Evolutionary conservation across 2,888 invertebrate genomes (phyloP), one percentile per base, ranked within the genome.

Genomic region (Imbricaverruca yamaguchii): DNA sequence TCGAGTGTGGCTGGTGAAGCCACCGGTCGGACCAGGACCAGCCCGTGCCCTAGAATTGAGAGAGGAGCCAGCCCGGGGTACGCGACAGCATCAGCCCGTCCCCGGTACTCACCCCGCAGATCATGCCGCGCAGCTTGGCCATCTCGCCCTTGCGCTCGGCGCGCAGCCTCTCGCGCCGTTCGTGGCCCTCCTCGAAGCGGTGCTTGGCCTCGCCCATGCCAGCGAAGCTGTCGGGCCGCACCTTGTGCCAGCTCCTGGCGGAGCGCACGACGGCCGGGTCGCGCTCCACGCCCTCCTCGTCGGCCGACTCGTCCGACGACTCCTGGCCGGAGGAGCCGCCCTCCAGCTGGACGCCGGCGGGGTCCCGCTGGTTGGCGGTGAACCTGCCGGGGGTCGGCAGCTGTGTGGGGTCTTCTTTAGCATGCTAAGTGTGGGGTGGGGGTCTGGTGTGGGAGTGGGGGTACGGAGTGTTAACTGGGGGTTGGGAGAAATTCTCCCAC

Each of bases 61-160:
- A 4, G 39, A 39, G 39, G 39, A 39, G 39, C 39, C 39, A 39
- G 39, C 1, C 39, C 39, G 39, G 39, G 39, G 39, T 4, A 39
- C 39, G 39, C 1, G 39, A 39, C 39, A 39, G 39, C 39, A 39
- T 39, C 39, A 39, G 39, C 39, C 4, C 4, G 1, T 4, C 39
- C 4, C 39, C 4, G 39, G 4, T 53, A 82, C 84, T 82, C 81
- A 85, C 86, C 74, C 85, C 85, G 81, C 85, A 95, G 53, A 96
- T 89, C 80, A 94, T 89, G 85, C 93, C 94, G 81, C 96, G 91
- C 85, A 96, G 94, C 84, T 92, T 93, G 87, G 94, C 93, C 84
- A 95, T 92, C 88, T 96, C 96, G 86, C 94, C 94, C 86, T 95
- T 95, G 80, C 94, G 89, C 86, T 94, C 93, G 85, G 94, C 93